A percentile compares a stretch with the other conserved stretches of the same genome.
Conservation (phyloP, 2,888 invertebrate species). For the Autographa pulchrina region DNA sequence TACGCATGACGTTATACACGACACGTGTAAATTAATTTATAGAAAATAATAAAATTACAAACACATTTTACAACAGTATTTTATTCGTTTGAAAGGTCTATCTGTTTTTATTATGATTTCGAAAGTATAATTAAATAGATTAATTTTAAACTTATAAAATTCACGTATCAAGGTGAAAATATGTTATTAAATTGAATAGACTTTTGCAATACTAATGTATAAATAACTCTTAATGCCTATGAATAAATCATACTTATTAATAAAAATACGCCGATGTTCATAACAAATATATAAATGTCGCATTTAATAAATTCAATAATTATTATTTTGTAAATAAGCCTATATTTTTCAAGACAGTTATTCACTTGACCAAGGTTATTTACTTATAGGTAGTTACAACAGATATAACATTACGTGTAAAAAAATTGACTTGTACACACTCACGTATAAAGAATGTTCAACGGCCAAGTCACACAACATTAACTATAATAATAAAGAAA, state of each 20-base stretch:
- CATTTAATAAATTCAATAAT: background rate
- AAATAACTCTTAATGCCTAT: background rate
- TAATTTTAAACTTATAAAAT: background rate
- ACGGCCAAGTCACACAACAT: too few relatives aligned
- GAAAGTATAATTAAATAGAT: background rate
- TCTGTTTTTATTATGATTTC: background rate
- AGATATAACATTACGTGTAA: too few relatives aligned
- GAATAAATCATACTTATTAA: background rate
- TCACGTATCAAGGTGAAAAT: conserved; percentile 4
- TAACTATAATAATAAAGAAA: too few relatives aligned
- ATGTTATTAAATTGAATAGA: background rate
- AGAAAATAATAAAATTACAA: background rate
- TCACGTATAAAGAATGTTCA: too few relatives aligned
- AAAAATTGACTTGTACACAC: too few relatives aligned
- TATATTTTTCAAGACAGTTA: too few relatives aligned
- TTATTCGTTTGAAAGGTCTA: background rate
- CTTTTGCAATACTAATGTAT: background rate
- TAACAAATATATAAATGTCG: background rate
- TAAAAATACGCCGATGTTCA: background rate
- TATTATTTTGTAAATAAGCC: too few relatives aligned
- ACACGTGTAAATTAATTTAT: background rate
- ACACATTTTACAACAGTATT: background rate
- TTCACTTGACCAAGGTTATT: too few relatives aligned
- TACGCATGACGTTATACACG: background rate
- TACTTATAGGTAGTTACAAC: too few relatives aligned